Percentiles rank a stretch among this genome's conserved stretches.
phyloP scores from a whole-genome alignment of 92 coral and sea anemone genomes.

The Isaurus tuberculatus region DNA sequence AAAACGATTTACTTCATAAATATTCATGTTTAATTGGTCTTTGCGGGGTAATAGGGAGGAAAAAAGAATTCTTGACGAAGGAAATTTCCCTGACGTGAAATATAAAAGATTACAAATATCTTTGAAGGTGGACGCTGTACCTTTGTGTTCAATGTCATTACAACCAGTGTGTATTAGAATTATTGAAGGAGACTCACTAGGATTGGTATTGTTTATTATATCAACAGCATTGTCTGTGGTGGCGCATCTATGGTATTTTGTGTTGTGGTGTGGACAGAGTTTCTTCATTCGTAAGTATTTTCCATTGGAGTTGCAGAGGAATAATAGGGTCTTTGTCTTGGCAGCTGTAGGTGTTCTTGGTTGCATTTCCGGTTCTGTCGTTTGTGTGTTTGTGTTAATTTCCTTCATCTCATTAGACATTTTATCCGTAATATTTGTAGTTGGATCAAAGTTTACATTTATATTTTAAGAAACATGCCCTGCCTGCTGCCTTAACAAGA shows the following conservation, averaged over 20 bases:
- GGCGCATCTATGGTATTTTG: conserved; percentile 11
- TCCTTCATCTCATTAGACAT: not conserved
- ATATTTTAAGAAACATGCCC: too few species aligned
- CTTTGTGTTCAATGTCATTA: conserved; percentile 32
- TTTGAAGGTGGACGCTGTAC: not conserved
- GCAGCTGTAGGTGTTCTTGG: conserved; percentile 7
- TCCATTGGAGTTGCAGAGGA: conserved; percentile 28
- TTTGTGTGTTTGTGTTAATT: conserved; percentile 2
- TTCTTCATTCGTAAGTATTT: conserved; percentile 22
- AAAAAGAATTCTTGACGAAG: conserved; percentile 7
- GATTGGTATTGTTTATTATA: not conserved
- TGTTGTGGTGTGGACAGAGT: conserved; percentile 6
- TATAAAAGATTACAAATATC: conserved; percentile 6
- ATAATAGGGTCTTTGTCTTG: conserved; percentile 14
- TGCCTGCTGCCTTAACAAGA: too few species aligned
- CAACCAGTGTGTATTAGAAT: conserved; percentile 18
- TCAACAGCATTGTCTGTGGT: not conserved
- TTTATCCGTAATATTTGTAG: not conserved
- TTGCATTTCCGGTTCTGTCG: conserved; percentile 24
- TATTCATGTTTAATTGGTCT: not conserved
- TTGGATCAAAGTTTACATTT: conserved; percentile 1
- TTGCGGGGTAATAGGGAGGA: conserved; percentile 15
- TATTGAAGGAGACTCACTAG: not conserved
- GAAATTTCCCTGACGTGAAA: conserved; percentile 9
- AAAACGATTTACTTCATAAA: conserved; percentile 3